phyloP scores from a whole-genome alignment of 2,797 vertebrate genomes.

The Microhierax caerulescens region DNA sequence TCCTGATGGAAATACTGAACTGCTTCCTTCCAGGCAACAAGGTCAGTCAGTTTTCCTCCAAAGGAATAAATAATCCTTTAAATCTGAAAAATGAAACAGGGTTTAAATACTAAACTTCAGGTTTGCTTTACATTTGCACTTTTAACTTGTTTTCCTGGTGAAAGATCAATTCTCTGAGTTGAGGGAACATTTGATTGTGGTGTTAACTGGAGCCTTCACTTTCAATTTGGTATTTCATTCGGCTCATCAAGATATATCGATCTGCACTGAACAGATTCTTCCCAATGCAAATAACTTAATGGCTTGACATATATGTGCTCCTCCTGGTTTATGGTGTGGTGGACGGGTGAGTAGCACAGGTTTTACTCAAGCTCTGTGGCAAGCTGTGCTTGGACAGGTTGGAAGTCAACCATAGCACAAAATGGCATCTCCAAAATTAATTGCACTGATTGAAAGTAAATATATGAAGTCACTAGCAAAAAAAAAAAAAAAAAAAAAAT shows the following conservation, averaged over 20 bases:
- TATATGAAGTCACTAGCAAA: not conserved
- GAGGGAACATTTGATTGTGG: not conserved
- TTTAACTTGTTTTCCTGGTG: not conserved
- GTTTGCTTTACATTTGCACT: not conserved
- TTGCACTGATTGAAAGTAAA: not conserved
- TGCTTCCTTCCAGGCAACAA: not conserved
- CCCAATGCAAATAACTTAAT: not conserved
- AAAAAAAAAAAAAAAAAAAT: not conserved
- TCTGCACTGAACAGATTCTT: not conserved
- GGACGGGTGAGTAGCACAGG: not conserved
- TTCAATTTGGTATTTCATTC: not conserved
- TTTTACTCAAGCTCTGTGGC: not conserved
- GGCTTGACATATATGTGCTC: not conserved
- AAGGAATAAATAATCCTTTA: not conserved
- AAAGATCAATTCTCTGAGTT: not conserved
- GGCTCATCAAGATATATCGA: not conserved
- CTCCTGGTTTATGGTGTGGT: not conserved
- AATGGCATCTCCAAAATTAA: not conserved
- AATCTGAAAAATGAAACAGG: not conserved
- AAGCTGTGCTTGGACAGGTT: not conserved
- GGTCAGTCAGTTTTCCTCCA: not conserved
- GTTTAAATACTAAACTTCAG: not conserved
- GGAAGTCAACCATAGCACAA: not conserved
- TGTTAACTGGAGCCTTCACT: not conserved
- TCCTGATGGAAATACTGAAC: not conserved